Conservation (phyloP, 92 coral and sea anemone species). For the Paramuricea clavata region DNA sequence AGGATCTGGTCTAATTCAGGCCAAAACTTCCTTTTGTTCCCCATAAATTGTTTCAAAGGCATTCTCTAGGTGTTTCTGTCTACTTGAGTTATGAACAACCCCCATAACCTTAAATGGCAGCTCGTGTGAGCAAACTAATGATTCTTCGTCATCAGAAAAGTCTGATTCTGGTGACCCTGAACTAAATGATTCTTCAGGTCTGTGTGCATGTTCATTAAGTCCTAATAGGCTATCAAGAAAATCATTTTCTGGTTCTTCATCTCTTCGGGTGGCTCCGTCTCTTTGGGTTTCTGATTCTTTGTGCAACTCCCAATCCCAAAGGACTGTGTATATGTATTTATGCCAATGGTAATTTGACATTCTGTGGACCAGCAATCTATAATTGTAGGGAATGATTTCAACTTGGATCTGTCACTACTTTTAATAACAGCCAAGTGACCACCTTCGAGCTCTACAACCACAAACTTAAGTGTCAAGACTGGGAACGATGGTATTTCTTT, state of each 20-base stretch:
- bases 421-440: neutral
- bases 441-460: neutral
- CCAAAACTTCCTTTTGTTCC: neutral
- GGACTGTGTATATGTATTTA: neutral
- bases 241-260: neutral
- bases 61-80: conserved; percentile 33
- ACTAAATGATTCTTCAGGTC: neutral
- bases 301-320: conserved; percentile 20
- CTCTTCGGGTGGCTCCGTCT: neutral
- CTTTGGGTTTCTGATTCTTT: neutral
- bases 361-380: conserved; percentile 4
- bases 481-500: conserved; percentile 36
- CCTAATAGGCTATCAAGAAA: neutral
- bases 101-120: conserved; percentile 67
- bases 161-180: neutral
- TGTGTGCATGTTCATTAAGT: neutral
- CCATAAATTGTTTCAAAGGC: conserved; percentile 14
- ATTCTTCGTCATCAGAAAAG: neutral
- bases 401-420: neutral
- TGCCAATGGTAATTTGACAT: neutral
- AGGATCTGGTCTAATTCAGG: conserved; percentile 14
- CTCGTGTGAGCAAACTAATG: conserved; percentile 32
- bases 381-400: neutral
- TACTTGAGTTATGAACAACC: conserved; percentile 31
- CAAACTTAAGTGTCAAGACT: conserved; percentile 17